A percentile compares a stretch with the other conserved stretches of the same genome.
These are phyloP conservation scores for Chelonus insularis DNA, from an alignment of 1,140 invertebrate genomes.

Conservation along the genomic window DNA sequence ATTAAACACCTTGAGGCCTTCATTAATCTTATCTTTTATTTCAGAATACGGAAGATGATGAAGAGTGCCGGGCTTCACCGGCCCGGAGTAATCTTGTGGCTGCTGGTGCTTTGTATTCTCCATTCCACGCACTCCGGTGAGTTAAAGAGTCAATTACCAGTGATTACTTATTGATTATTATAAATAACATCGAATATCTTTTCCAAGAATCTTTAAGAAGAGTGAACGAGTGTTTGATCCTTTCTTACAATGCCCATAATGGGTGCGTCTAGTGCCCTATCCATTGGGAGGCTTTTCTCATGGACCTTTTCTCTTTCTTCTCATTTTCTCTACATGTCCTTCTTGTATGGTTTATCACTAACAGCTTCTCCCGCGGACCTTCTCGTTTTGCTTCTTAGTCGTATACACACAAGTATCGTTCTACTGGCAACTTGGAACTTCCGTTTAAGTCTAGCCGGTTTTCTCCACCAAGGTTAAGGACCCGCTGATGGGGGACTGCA, in stretches of 20 bases:
- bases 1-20: neutral
- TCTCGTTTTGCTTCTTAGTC: slow-evolving; percentile 21
- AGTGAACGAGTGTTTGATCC: neutral
- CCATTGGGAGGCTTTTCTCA: slow-evolving; percentile 21
- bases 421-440: neutral
- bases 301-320: neutral
- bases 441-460: slow-evolving; percentile 32
- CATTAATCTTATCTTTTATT: slow-evolving; percentile 35
- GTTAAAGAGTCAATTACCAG: slow-evolving; percentile 28
- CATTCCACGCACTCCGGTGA: slow-evolving; percentile 51
- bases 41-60: slow-evolving; percentile 53
- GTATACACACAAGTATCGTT: neutral
- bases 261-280: slow-evolving; percentile 10
- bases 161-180: neutral
- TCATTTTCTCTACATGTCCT: neutral
- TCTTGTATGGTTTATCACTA: slow-evolving; percentile 15
- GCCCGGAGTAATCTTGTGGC: slow-evolving; percentile 53
- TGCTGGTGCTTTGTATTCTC: slow-evolving; percentile 45
- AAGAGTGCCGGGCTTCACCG: slow-evolving; percentile 53
- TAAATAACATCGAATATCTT: no score
- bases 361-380: slow-evolving; percentile 16
- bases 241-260: neutral
- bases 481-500: slow-evolving; percentile 14
- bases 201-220: no score
- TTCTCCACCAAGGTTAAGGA: slow-evolving; percentile 30